Percentiles rank a stretch among this genome's conserved stretches.
These are phyloP conservation scores for Dasysyrphus albostriatus DNA, from an alignment of 2,888 invertebrate species.

Conservation along the genomic window DNA sequence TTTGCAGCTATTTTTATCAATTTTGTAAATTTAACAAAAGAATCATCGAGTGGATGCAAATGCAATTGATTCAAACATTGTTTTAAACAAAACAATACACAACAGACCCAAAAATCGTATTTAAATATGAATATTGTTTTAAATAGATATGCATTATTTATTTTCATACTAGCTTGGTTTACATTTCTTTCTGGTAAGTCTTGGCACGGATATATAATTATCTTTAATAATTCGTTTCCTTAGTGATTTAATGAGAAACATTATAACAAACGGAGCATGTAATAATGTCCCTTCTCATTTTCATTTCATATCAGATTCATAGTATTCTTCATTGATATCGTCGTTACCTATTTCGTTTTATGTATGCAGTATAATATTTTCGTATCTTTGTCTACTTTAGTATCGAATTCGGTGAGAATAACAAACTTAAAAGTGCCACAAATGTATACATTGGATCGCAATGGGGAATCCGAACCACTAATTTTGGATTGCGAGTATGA, in stretches of 20 bases:
- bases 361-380: conserved; percentile 29
- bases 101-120: conserved; percentile 43
- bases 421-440: conserved; percentile 83
- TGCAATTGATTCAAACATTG: conserved; percentile 54
- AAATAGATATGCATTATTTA: conserved; percentile 74
- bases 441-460: conserved; percentile 82
- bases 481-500: conserved; percentile 84
- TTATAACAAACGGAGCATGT: conserved; percentile 18
- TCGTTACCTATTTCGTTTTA: conserved; percentile 6
- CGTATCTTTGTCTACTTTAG: conserved; percentile 73
- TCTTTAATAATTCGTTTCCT: conserved; percentile 58
- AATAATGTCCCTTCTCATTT: conserved; percentile 25
- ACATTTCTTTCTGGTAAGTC: conserved; percentile 75
- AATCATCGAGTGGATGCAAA: conserved; percentile 51
- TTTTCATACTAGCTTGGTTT: conserved; percentile 74
- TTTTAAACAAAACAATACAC: conserved; percentile 47
- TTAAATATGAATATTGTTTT: conserved; percentile 75
- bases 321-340: conserved; percentile 5
- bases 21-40: conserved; percentile 61
- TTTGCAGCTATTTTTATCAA: conserved; percentile 63
- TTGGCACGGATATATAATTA: conserved; percentile 20
- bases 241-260: conserved; percentile 57
- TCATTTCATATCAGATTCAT: conserved; percentile 24
- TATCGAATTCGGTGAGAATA: conserved; percentile 82
- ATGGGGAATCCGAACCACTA: conserved; percentile 81